Conservation (phyloP, 2,113 vertebrate species). For the Vidua macroura region DNA sequence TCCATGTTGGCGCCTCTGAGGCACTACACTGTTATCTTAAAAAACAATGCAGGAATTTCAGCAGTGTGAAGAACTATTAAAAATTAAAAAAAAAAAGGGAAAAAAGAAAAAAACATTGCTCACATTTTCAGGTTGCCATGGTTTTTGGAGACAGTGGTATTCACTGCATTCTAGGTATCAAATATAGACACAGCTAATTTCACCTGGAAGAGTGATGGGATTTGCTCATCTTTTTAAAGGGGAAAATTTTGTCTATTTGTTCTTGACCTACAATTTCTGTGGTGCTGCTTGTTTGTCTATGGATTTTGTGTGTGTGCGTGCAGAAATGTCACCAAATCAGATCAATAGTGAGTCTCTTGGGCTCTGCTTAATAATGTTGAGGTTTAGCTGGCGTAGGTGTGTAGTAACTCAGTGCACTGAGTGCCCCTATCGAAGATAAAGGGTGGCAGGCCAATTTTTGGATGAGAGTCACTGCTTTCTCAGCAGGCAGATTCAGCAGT, state of each 20-base stretch:
- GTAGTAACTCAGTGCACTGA: not conserved
- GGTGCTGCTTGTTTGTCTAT: not conserved
- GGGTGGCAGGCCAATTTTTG: not conserved
- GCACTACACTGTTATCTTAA: not conserved
- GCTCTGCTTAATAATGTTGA: not conserved
- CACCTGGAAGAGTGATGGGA: not conserved
- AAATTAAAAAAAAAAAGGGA: not conserved
- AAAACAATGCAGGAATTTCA: not conserved
- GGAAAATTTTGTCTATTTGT: not conserved
- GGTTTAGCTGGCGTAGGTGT: not conserved
- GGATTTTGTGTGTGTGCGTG: not conserved
- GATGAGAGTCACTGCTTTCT: not conserved
- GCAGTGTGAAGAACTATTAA: not conserved
- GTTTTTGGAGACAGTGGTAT: not conserved
- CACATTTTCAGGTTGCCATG: slow-evolving; percentile 30
- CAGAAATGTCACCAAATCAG: not conserved
- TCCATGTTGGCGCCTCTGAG: not conserved
- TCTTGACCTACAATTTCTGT: not conserved
- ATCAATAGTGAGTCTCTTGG: not conserved
- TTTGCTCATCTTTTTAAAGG: not conserved
- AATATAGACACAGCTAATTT: not conserved
- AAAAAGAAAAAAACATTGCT: not conserved
- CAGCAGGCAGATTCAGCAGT: not conserved
- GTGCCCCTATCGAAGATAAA: not conserved
- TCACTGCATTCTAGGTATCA: not conserved